Evolutionary conservation across 2,888 invertebrate genomes (phyloP), one percentile per base, ranked within the genome.

Genomic region (Nephrotoma flavescens): DNA sequence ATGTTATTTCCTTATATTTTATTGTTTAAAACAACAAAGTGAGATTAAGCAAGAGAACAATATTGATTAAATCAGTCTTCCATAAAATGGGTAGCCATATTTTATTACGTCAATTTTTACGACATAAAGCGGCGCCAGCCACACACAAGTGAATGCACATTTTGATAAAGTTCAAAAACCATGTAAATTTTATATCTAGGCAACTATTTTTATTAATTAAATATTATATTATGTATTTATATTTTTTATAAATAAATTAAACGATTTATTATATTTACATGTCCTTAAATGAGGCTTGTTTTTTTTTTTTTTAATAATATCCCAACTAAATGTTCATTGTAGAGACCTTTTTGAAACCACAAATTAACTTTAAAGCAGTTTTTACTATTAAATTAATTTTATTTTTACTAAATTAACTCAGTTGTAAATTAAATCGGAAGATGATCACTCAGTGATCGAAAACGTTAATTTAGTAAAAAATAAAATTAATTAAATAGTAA

Each of bases 1-100:
- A 52, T 31, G 83, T 41, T 83, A 45, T 83, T 71, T 71, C n/a
- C n/a, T 87, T 88, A 88, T 88, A 85, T 85, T 85, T 85, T 85
- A 41, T 85, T 85, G 41, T 83, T 41, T 41, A 83, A 83, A 41
- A 41, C 42, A 83, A 83, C 12, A 41, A 83, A 83, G 41, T 83
- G 15, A 85, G 41, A 42, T 85, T 85, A 42, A 85, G 42, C 15
- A 42, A 85, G 6, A 44, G 44, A 44, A n/a, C 44, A 19, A 19
- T 44, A 44, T 85, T 42, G 2, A 85, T 31, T 31, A 42, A 85
- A 19, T 7, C 31, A 9, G 44, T 85, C 44, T 44, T 19, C 42
- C 85, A 31, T 44, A 85, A 85, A 44, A 44, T 44, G 44, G 19
- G 12, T 44, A 85, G 71, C 71, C 52, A 31, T 71, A 71, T 15